Percentiles rank a stretch among this genome's conserved stretches.
Conservation (phyloP, 2,113 vertebrate genomes). For the Zosterops japonicus region DNA sequence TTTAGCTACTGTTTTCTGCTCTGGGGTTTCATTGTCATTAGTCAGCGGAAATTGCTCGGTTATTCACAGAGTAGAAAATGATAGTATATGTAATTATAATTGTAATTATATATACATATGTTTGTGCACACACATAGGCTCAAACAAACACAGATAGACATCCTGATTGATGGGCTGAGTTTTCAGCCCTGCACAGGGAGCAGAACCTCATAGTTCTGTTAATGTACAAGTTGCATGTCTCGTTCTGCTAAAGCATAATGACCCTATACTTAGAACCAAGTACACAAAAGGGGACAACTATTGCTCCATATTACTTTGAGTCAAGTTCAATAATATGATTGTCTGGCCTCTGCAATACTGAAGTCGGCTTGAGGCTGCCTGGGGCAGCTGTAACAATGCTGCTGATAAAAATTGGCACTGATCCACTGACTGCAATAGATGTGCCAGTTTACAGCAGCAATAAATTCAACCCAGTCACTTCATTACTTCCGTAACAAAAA, state of each 20-base stretch:
- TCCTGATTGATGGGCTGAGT: not conserved
- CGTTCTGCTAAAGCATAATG: not conserved
- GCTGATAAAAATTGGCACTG: not conserved
- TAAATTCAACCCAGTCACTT: not conserved
- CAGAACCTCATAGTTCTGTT: not conserved
- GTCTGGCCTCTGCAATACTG: not conserved
- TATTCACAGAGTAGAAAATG: conserved; percentile 12
- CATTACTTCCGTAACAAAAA: not conserved
- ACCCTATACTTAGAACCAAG: not conserved
- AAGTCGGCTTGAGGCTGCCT: not conserved
- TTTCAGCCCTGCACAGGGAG: not conserved
- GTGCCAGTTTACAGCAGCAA: not conserved
- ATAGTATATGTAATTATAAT: conserved; percentile 12
- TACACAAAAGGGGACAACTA: not conserved
- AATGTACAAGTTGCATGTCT: not conserved
- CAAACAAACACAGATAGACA: not conserved
- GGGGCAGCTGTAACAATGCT: not conserved
- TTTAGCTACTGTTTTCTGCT: conserved; percentile 54
- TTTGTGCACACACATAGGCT: not conserved
- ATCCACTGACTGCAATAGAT: not conserved
- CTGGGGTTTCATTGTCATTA: not conserved
- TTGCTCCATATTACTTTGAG: not conserved
- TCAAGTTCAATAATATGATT: not conserved
- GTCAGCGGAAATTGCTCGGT: not conserved
- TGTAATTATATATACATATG: not conserved